A percentile compares a stretch with the other conserved stretches of the same genome.
These are phyloP conservation scores for Sebastes melanostomus DNA, from an alignment of 2,797 vertebrate species.

Conservation along the genomic window DNA sequence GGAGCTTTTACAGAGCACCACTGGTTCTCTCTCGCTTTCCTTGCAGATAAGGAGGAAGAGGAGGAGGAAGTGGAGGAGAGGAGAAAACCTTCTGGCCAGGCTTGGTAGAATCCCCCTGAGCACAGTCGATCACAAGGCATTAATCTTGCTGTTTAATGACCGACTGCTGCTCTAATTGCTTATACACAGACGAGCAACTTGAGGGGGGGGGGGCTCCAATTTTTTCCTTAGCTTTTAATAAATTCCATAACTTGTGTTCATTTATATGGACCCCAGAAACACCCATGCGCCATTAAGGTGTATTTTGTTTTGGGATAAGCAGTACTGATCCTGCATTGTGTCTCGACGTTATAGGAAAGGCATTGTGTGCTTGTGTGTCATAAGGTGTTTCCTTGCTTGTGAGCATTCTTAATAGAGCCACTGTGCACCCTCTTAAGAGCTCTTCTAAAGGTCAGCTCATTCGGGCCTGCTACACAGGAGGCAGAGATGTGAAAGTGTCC, in stretches of 20 bases:
- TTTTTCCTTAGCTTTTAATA: constrained; percentile 10
- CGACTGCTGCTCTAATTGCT: constrained; percentile 77
- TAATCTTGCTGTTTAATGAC: constrained; percentile 83
- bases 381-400: constrained; percentile 2
- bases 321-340: not conserved
- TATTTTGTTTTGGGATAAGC: not conserved
- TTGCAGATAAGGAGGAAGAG: constrained; percentile 67
- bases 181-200: constrained; percentile 70
- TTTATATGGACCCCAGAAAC: not conserved
- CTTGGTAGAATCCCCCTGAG: constrained; percentile 73
- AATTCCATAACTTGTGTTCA: not conserved
- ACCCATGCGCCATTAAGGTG: not conserved
- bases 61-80: constrained; percentile 48
- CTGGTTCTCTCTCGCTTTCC: constrained; percentile 41
- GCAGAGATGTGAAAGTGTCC: constrained; percentile 71
- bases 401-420: constrained; percentile 38
- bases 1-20: constrained; percentile 72
- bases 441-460: constrained; percentile 76
- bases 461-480: constrained; percentile 58
- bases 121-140: constrained; percentile 79
- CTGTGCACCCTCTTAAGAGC: constrained; percentile 50
- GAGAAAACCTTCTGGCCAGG: constrained; percentile 66
- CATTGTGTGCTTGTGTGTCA: not conserved
- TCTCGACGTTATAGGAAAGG: not conserved
- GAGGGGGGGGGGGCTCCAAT: constrained; percentile 9